Conservation (phyloP, 2,888 invertebrate species). For the Teleogryllus oceanicus region DNA sequence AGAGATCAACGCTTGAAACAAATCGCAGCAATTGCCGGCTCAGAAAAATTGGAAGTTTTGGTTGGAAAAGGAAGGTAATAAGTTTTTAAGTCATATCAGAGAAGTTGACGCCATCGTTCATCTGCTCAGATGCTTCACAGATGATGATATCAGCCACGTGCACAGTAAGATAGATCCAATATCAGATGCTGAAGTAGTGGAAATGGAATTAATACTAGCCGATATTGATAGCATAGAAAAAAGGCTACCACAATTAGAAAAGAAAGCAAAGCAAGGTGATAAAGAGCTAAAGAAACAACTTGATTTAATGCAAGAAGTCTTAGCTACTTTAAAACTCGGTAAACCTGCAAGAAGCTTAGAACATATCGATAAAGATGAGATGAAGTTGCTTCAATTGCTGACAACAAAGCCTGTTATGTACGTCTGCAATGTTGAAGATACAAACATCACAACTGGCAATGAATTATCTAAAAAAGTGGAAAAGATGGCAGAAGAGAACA, state of each 20-base stretch:
- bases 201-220: slow-evolving; percentile 32
- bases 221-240: background rate
- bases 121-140: slow-evolving; percentile 35
- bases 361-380: background rate
- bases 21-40: slow-evolving; percentile 33
- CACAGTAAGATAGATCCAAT: slow-evolving; percentile 31
- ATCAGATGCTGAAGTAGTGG: slow-evolving; percentile 33
- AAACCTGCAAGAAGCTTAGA: background rate
- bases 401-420: background rate
- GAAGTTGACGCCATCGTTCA: slow-evolving; percentile 37
- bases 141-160: background rate
- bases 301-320: background rate
- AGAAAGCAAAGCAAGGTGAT: background rate
- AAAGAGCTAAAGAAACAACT: background rate
- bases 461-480: background rate
- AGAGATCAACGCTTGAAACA: slow-evolving; percentile 36
- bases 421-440: background rate
- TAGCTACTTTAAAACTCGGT: background rate
- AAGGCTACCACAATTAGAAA: background rate
- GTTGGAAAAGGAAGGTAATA: slow-evolving; percentile 39
- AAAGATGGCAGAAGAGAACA: background rate
- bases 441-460: background rate
- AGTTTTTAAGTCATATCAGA: slow-evolving; percentile 36
- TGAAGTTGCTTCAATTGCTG: background rate
- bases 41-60: slow-evolving; percentile 35